Evolutionary conservation across 2,113 vertebrate genomes (phyloP).

Genomic region (Nasalis larvatus): DNA sequence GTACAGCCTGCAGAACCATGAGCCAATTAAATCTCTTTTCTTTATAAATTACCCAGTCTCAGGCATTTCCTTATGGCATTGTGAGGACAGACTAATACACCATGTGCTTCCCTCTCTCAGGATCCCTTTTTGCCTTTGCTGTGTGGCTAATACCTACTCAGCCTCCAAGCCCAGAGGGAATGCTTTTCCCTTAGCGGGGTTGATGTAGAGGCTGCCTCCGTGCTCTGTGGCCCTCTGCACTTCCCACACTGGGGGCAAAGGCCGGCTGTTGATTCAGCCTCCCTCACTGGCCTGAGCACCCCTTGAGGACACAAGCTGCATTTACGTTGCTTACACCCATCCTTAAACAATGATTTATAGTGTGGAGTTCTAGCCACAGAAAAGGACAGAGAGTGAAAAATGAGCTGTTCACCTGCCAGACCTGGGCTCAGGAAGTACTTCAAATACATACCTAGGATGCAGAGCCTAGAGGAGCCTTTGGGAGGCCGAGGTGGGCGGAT

Average conservation of each 20-base stretch:
- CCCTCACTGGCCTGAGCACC: neutral
- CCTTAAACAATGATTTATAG: neutral
- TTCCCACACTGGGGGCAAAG: neutral
- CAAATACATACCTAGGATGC: neutral
- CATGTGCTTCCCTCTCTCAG: fast-evolving
- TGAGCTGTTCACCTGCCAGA: fast-evolving
- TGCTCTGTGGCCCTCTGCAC: neutral
- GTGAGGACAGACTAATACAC: too few species aligned
- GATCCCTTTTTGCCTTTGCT: neutral
- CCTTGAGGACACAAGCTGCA: neutral
- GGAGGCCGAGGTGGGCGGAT: too few species aligned
- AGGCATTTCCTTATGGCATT: too few species aligned
- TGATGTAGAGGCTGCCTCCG: neutral
- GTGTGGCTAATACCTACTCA: neutral
- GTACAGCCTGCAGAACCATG: too few species aligned
- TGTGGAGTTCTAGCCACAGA: neutral
- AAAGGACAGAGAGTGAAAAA: neutral
- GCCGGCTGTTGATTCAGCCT: neutral
- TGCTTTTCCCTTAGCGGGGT: fast-evolving
- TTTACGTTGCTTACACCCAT: neutral
- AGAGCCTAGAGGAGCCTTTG: neutral
- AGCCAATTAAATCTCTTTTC: too few species aligned
- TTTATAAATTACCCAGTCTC: too few species aligned
- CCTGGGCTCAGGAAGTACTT: neutral
- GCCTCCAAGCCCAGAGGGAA: neutral